Evolutionary conservation across 2,113 vertebrate species (phyloP), one percentile per base, ranked within the genome.

Genomic region (Lepidothrix coronata): DNA sequence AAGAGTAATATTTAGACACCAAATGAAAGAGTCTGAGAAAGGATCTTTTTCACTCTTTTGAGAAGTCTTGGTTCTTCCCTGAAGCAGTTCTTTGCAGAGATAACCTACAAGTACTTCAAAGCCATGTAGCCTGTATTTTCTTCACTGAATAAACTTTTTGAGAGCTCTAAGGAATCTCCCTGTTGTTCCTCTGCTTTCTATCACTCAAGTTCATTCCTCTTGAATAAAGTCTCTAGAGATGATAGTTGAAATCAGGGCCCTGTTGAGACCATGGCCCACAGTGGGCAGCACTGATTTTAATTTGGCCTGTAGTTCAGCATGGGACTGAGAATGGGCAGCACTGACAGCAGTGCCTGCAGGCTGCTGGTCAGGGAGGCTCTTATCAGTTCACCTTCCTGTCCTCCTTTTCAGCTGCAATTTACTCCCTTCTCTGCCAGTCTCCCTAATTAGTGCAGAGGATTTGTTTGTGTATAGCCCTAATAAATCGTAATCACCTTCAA

Each of bases 401-500:
- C 77, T 90, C 28, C 39, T 91, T 83, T 86, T 72, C 83, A 89
- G 58, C n/a, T 91, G 76, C 61, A 84, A 48, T 75, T 82, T 89
- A 68, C 57, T 76, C 51, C 79, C 55, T 90, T 65, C 57, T 78
- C 85, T 81, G 66, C 73, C 79, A 67, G 70, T 61, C 80, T 87
- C 58, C 16, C 44, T 95, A 93, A 96, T 96, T 91, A 94, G 73
- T 86, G 87, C 57, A 58, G 73, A 49, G 66, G 83, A 62, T 94
- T 91, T 93, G 80, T 88, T 95, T 93, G 70, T 58, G 14, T 75
- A 89, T 84, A 86, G 18, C 84, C 70, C 77, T 97, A 95, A 95
- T 96, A 96, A 96, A 92, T 81, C 1, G 8, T 68, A 95, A 95
- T 92, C 79, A 93, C 79, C 68, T 92, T 82, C 74, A 83, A 59